These are phyloP conservation scores for Harpagoxenus sublaevis DNA, from an alignment of 2,888 invertebrate species.

Conservation along the genomic window DNA sequence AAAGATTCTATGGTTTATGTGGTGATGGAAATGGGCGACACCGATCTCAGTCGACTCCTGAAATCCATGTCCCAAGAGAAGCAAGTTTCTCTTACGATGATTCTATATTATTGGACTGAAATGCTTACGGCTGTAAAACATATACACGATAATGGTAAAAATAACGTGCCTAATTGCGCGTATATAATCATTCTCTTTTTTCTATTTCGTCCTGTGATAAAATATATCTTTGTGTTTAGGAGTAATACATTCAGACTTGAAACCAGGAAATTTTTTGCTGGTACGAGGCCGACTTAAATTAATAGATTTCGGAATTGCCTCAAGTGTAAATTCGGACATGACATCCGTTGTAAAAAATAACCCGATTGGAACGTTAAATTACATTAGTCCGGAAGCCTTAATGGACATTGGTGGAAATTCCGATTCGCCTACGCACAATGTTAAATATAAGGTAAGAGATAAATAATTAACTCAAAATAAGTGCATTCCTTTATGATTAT, in stretches of 20 bases:
- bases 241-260: slow-evolving; percentile 98
- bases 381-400: slow-evolving; percentile 98
- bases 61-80: slow-evolving; percentile 86
- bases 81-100: slow-evolving; percentile 91
- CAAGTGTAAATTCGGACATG: slow-evolving; percentile 94
- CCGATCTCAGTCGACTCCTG: slow-evolving; percentile 94
- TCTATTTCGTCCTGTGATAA: slow-evolving; percentile 30
- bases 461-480: slow-evolving; percentile 16
- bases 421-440: slow-evolving; percentile 83
- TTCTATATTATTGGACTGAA: slow-evolving; percentile 96
- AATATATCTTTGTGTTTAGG: slow-evolving; percentile 87
- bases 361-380: slow-evolving; percentile 96
- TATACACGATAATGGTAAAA: slow-evolving; percentile 94
- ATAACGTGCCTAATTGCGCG: neutral
- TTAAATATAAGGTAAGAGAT: slow-evolving; percentile 78
- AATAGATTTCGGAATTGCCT: slow-evolving; percentile 99
- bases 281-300: slow-evolving; percentile 95
- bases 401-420: slow-evolving; percentile 87
- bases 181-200: slow-evolving; percentile 17
- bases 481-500: neutral
- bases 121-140: slow-evolving; percentile 97
- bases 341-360: slow-evolving; percentile 95
- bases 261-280: slow-evolving; percentile 98
- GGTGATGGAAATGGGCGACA: slow-evolving; percentile 97
- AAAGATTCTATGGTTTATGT: slow-evolving; percentile 89